These are phyloP conservation scores for Elmis aenea DNA, from an alignment of 2,888 invertebrate species.

Conservation along the genomic window DNA sequence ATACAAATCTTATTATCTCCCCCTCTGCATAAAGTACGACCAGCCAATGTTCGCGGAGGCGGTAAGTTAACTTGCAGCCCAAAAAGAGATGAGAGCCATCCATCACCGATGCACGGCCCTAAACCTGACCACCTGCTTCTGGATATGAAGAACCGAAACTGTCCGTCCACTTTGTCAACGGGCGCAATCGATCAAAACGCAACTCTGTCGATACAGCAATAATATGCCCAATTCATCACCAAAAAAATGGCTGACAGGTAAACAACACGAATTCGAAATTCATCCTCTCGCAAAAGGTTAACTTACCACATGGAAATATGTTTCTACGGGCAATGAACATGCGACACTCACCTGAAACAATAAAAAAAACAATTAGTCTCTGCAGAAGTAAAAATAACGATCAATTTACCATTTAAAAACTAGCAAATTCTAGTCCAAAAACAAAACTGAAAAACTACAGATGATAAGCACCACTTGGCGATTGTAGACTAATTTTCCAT, in stretches of 20 bases:
- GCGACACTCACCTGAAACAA: constrained; percentile 10
- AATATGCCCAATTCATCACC: too few species aligned
- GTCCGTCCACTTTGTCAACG: constrained; percentile 23
- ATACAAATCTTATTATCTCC: constrained; percentile 36
- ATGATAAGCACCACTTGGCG: too few species aligned
- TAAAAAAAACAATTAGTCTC: constrained; percentile 2
- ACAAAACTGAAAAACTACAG: too few species aligned
- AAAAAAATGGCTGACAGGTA: too few species aligned
- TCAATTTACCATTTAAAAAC: too few species aligned
- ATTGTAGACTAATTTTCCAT: too few species aligned
- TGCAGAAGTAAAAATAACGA: too few species aligned
- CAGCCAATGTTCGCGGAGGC: constrained; percentile 8
- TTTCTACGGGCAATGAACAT: too few species aligned
- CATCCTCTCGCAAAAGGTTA: background rate
- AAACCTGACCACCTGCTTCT: constrained; percentile 27
- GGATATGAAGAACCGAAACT: constrained; percentile 8
- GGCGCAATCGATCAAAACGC: constrained; percentile 24
- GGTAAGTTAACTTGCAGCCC: constrained; percentile 1
- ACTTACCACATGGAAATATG: too few species aligned
- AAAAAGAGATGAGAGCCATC: constrained; percentile 21
- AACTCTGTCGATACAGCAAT: background rate
- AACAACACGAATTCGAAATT: background rate
- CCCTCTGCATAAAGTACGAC: constrained; percentile 24
- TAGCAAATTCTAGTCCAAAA: too few species aligned
- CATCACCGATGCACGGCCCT: constrained; percentile 22